Evolutionary conservation across 2,113 vertebrate genomes (phyloP).

Genomic region (Neogale vison): DNA sequence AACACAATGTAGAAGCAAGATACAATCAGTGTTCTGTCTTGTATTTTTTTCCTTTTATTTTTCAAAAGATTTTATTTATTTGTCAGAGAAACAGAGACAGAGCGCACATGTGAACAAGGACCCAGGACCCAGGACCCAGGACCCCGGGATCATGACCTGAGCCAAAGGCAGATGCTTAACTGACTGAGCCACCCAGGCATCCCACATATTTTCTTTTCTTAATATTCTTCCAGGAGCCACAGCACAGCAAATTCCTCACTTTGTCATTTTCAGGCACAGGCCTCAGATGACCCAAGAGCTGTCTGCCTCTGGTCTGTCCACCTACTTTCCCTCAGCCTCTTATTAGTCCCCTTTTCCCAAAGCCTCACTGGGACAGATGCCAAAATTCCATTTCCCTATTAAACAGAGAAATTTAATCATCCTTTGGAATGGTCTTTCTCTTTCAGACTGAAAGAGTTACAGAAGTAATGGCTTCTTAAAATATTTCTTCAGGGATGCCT

Average conservation of each 20-base stretch:
- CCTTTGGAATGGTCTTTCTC: background rate
- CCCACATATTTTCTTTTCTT: background rate
- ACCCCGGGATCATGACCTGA: too few species aligned
- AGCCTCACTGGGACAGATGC: background rate
- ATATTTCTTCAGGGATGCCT: background rate
- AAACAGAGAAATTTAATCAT: background rate
- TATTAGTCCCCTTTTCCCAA: background rate
- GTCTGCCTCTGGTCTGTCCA: background rate
- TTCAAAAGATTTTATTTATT: too few species aligned
- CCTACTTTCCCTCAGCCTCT: background rate
- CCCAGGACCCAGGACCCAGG: too few species aligned
- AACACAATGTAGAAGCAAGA: background rate
- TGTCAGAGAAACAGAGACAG: too few species aligned
- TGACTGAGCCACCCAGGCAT: too few species aligned
- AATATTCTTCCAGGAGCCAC: background rate
- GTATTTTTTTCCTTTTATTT: too few species aligned
- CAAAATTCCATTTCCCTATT: background rate
- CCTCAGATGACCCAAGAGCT: background rate
- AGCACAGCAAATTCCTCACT: background rate
- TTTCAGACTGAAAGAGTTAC: conserved; percentile 24
- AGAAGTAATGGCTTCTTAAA: background rate
- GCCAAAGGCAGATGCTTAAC: too few species aligned
- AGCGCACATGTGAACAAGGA: too few species aligned
- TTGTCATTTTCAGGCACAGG: background rate
- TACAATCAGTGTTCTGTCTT: background rate